A percentile compares a stretch with the other conserved stretches of the same genome.
Evolutionary conservation across 2,888 invertebrate genomes (phyloP).

Genomic region (Leptinotarsa tumamoca): DNA sequence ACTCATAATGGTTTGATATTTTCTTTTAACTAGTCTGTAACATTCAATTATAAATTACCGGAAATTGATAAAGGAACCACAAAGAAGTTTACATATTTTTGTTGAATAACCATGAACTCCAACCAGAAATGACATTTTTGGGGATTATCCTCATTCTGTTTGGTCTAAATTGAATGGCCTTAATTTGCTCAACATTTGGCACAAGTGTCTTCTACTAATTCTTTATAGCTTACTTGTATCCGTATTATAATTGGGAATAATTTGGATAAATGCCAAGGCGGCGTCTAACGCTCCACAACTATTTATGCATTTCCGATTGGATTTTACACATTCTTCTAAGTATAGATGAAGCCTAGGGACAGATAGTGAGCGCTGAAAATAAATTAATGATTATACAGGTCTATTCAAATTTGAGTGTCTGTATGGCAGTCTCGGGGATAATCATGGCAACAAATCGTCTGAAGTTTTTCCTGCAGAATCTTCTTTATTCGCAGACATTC

Average conservation of each 20-base stretch:
- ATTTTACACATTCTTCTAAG: slow-evolving; percentile 14
- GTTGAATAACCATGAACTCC: neutral
- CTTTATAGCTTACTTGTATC: slow-evolving; percentile 43
- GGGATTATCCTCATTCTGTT: slow-evolving; percentile 21
- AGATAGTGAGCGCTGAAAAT: neutral
- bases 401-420: no score
- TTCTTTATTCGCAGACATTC: no score
- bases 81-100: no score
- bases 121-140: neutral
- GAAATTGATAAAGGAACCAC: no score
- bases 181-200: slow-evolving; percentile 43
- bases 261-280: slow-evolving; percentile 55
- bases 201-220: slow-evolving; percentile 57
- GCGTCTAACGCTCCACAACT: slow-evolving; percentile 44
- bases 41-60: no score
- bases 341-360: neutral
- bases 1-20: no score
- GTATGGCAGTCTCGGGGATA: no score
- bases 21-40: no score
- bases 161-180: slow-evolving; percentile 36
- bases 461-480: no score
- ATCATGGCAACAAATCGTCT: no score
- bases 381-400: no score
- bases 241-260: slow-evolving; percentile 46
- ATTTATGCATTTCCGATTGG: slow-evolving; percentile 17